phyloP scores from a whole-genome alignment of 2,113 vertebrate species.

The Protobothrops mucrosquamatus region DNA sequence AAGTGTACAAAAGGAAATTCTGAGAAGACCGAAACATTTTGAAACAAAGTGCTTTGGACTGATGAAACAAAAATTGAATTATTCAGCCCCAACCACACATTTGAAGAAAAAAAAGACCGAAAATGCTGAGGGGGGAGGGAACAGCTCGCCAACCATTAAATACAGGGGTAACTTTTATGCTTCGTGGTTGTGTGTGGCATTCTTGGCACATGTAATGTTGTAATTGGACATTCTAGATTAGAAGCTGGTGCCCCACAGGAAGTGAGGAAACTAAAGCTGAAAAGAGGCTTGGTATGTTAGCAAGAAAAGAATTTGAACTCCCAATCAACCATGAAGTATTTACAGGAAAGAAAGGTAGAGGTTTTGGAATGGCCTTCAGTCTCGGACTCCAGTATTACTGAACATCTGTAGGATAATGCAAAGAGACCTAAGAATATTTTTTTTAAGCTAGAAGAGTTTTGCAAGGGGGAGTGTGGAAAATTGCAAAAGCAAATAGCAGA shows the following conservation, averaged over 20 bases:
- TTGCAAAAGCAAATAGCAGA: background rate
- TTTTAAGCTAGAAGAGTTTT: background rate
- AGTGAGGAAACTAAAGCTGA: background rate
- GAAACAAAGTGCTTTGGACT: background rate
- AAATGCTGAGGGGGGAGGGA: background rate
- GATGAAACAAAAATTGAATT: background rate
- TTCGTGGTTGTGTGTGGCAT: background rate
- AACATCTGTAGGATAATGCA: background rate
- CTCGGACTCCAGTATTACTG: background rate
- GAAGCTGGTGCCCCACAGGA: background rate
- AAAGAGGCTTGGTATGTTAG: background rate
- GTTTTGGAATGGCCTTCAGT: background rate
- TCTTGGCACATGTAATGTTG: background rate
- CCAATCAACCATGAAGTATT: background rate
- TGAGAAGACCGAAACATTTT: background rate
- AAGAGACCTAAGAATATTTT: background rate
- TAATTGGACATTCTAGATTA: background rate
- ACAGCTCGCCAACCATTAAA: background rate
- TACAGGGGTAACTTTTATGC: background rate
- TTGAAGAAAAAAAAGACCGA: background rate
- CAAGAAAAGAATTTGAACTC: background rate
- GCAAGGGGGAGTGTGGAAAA: background rate
- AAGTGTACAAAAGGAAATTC: background rate
- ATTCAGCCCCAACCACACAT: background rate
- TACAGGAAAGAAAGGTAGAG: background rate